Conservation (phyloP, 2,113 vertebrate species). For the Cariama cristata region DNA sequence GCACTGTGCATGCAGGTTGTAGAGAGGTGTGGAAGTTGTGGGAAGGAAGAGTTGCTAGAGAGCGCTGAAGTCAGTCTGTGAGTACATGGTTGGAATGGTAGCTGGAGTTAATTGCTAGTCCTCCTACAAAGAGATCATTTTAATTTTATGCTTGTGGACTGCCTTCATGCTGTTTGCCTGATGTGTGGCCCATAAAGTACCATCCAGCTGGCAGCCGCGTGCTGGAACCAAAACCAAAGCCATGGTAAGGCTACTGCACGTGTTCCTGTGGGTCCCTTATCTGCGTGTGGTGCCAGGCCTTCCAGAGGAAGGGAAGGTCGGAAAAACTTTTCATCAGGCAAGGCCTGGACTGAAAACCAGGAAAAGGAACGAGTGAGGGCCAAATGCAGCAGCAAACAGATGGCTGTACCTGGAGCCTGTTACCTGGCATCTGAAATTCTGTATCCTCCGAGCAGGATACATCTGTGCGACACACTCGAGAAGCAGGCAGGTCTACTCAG, state of each 20-base stretch:
- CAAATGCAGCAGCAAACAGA: background rate
- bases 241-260: too few species aligned
- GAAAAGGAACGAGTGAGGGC: background rate
- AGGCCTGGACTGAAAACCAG: background rate
- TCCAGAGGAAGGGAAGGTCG: background rate
- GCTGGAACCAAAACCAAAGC: background rate
- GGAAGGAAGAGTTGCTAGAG: background rate
- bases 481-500: background rate
- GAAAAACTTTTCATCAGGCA: background rate
- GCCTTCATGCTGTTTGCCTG: background rate
- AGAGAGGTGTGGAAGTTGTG: background rate
- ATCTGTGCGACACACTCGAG: rapidly evolving
- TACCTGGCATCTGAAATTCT: background rate
- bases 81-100: background rate
- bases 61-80: background rate
- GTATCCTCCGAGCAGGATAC: rapidly evolving
- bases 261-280: background rate
- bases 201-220: background rate
- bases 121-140: background rate
- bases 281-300: background rate
- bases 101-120: background rate
- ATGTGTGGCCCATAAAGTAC: background rate
- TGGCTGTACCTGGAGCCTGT: background rate
- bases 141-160: background rate
- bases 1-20: background rate